Percentiles rank a stretch among this genome's conserved stretches.
These are phyloP conservation scores for Parazoanthus swiftii DNA, from an alignment of 92 coral and sea anemone species.

Conservation along the genomic window DNA sequence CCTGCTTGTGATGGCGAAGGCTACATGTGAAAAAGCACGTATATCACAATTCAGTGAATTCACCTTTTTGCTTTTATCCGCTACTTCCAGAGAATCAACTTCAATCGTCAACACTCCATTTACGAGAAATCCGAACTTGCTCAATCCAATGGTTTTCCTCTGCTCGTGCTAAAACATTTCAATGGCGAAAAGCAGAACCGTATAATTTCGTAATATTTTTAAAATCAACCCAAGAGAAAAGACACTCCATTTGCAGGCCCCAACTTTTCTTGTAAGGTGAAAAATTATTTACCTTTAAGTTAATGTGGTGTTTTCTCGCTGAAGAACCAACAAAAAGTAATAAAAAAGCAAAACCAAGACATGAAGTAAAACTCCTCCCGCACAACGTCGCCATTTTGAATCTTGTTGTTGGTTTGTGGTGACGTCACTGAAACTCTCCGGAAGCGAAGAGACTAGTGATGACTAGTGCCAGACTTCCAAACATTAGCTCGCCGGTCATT, in stretches of 20 bases:
- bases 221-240: background rate
- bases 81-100: slow-evolving; percentile 54
- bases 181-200: background rate
- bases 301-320: slow-evolving; percentile 48
- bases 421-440: slow-evolving; percentile 54
- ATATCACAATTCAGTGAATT: background rate
- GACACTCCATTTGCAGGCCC: background rate
- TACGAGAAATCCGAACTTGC: slow-evolving; percentile 84
- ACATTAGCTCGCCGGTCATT: background rate
- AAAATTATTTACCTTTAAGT: slow-evolving; percentile 40
- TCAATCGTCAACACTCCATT: slow-evolving; percentile 71
- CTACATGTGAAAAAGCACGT: background rate
- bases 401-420: slow-evolving; percentile 38
- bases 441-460: slow-evolving; percentile 14
- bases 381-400: slow-evolving; percentile 70
- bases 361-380: slow-evolving; percentile 30
- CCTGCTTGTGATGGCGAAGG: background rate
- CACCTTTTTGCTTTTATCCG: slow-evolving; percentile 24
- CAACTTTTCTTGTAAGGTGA: background rate
- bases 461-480: slow-evolving; percentile 40
- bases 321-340: slow-evolving; percentile 30
- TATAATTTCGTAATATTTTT: slow-evolving; percentile 5
- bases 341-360: slow-evolving; percentile 43
- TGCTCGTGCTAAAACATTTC: slow-evolving; percentile 62
- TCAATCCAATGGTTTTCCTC: slow-evolving; percentile 76